Conservation (phyloP, 2,113 vertebrate species). For the Nothobranchius furzeri region DNA sequence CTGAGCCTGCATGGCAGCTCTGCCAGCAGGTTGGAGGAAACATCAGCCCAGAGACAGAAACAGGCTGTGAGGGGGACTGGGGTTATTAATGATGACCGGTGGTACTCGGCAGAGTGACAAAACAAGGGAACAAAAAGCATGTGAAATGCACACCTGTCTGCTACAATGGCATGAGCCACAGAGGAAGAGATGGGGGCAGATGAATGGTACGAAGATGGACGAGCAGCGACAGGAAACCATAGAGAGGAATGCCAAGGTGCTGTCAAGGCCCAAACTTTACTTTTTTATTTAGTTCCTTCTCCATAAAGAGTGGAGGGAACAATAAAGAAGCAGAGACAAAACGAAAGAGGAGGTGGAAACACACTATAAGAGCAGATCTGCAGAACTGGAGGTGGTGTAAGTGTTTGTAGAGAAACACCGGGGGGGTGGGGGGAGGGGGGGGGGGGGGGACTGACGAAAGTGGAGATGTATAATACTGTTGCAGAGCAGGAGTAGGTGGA, state of each 20-base stretch:
- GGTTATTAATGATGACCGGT: constrained; percentile 71
- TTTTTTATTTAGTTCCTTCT: background rate
- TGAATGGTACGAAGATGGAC: constrained; percentile 50
- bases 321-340: constrained; percentile 5
- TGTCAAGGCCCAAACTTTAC: constrained; percentile 13
- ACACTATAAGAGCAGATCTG: constrained; percentile 15
- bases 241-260: background rate
- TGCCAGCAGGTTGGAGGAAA: constrained; percentile 56
- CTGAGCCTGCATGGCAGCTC: constrained; percentile 33
- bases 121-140: constrained; percentile 71
- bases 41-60: constrained; percentile 57
- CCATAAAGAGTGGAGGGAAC: background rate
- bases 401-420: constrained; percentile 20
- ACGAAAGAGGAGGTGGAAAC: constrained; percentile 6
- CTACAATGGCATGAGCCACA: constrained; percentile 28
- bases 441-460: constrained; percentile 36
- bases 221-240: constrained; percentile 16
- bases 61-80: constrained; percentile 36
- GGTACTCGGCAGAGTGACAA: constrained; percentile 56
- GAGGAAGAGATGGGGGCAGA: constrained; percentile 36
- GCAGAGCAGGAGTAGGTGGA: constrained; percentile 60
- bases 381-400: constrained; percentile 23
- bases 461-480: constrained; percentile 30
- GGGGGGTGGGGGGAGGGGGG: constrained; percentile 27
- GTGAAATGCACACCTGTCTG: constrained; percentile 74